Evolutionary conservation across 2,888 invertebrate genomes (phyloP).

Genomic region (Tenodera sinensis): DNA sequence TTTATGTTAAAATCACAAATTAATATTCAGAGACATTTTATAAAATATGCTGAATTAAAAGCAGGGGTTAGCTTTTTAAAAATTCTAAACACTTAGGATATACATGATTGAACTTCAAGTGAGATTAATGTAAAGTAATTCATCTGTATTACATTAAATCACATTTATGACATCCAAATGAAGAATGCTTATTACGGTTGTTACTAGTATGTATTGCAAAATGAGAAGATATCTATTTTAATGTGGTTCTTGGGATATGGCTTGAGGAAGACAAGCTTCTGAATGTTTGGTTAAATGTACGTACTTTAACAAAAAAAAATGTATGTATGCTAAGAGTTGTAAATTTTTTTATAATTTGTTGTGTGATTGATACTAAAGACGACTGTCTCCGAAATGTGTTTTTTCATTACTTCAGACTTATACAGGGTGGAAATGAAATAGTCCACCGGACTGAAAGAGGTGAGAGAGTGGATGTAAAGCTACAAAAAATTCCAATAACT

Average conservation of each 20-base stretch:
- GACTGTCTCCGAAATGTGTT: not conserved
- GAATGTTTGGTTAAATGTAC: not conserved
- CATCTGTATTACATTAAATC: not conserved
- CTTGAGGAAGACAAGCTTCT: not conserved
- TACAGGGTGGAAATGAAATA: too few species aligned
- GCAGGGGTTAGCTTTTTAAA: not conserved
- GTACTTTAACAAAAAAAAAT: not conserved
- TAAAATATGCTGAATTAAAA: not conserved
- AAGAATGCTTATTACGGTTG: not conserved
- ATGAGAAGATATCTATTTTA: not conserved
- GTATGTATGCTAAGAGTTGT: conserved; percentile 2
- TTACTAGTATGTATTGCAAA: not conserved
- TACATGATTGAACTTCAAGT: not conserved
- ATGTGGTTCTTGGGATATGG: conserved; percentile 4
- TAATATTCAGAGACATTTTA: not conserved
- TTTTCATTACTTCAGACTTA: not conserved
- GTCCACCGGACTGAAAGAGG: too few species aligned
- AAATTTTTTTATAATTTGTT: not conserved
- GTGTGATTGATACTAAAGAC: conserved; percentile 4
- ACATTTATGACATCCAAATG: not conserved
- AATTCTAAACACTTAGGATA: not conserved
- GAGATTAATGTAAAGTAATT: not conserved
- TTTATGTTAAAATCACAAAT: not conserved
- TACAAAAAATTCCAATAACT: too few species aligned
- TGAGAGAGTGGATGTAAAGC: too few species aligned